Evolutionary conservation across 2,888 invertebrate species (phyloP).

Genomic region (Tupiocoris notatus): DNA sequence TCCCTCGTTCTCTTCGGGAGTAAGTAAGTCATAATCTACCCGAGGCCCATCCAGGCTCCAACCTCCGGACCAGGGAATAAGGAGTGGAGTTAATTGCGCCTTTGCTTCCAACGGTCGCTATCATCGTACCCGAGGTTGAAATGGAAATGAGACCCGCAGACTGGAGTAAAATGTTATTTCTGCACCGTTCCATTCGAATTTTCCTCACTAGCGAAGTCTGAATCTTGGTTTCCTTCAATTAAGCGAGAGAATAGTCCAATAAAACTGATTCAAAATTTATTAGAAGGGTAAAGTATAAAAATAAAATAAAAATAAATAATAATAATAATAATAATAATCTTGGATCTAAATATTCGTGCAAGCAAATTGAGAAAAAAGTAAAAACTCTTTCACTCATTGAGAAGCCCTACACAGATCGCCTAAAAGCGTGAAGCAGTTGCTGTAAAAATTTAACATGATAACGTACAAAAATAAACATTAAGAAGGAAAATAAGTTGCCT

Average conservation of each 20-base stretch:
- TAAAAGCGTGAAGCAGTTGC: too few species aligned
- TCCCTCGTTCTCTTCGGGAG: conserved; percentile 11
- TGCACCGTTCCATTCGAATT: neutral
- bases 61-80: neutral
- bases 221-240: neutral
- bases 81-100: neutral
- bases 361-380: too few species aligned
- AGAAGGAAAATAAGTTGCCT: too few species aligned
- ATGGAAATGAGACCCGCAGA: neutral
- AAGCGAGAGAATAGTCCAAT: neutral
- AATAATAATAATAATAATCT: too few species aligned
- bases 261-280: neutral
- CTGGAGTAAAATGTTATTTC: neutral
- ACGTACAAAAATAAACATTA: too few species aligned
- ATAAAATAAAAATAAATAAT: too few species aligned
- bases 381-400: too few species aligned
- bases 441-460: too few species aligned
- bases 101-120: neutral
- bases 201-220: neutral
- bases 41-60: neutral
- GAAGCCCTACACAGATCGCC: too few species aligned
- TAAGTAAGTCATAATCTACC: conserved; percentile 23
- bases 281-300: too few species aligned
- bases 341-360: too few species aligned
- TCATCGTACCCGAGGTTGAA: neutral